Evolutionary conservation across 2,797 vertebrate genomes (phyloP).

Genomic region (Alcedo quadribrachys): DNA sequence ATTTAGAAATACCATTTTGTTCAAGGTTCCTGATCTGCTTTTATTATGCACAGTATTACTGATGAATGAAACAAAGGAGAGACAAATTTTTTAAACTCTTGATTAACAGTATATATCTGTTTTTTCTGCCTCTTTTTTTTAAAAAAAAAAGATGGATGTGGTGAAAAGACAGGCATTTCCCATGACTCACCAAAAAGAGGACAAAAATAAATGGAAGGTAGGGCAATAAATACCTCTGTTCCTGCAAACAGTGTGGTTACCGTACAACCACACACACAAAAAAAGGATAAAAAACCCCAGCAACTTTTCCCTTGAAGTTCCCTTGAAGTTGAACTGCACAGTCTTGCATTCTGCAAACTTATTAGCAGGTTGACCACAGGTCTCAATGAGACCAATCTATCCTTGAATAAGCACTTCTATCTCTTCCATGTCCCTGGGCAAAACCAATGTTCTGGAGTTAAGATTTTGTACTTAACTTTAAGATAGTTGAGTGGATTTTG

Average conservation of each 20-base stretch:
- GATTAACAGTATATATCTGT: not conserved
- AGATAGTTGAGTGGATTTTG: slow-evolving; percentile 67
- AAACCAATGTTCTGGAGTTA: slow-evolving; percentile 52
- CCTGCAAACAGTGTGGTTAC: not conserved
- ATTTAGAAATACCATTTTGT: slow-evolving; percentile 40
- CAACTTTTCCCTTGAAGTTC: not conserved
- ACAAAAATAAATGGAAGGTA: not conserved
- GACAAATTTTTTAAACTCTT: not conserved
- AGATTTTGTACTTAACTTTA: slow-evolving; percentile 59
- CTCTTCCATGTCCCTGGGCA: slow-evolving; percentile 44
- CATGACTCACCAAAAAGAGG: not conserved
- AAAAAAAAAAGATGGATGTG: not conserved
- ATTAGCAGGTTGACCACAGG: not conserved
- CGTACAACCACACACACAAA: not conserved
- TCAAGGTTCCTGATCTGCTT: slow-evolving; percentile 26
- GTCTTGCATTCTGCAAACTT: not conserved
- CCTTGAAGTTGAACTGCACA: not conserved
- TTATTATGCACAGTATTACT: slow-evolving; percentile 20
- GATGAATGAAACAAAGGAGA: not conserved
- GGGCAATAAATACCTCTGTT: not conserved
- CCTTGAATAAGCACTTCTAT: slow-evolving; percentile 20
- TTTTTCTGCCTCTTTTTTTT: not conserved
- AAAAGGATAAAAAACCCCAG: not conserved
- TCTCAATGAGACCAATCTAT: slow-evolving; percentile 2
- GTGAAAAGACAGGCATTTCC: not conserved